Base-by-base conservation (phyloP, 2,113 vertebrate species). In the Oceanites oceanicus region DNA sequence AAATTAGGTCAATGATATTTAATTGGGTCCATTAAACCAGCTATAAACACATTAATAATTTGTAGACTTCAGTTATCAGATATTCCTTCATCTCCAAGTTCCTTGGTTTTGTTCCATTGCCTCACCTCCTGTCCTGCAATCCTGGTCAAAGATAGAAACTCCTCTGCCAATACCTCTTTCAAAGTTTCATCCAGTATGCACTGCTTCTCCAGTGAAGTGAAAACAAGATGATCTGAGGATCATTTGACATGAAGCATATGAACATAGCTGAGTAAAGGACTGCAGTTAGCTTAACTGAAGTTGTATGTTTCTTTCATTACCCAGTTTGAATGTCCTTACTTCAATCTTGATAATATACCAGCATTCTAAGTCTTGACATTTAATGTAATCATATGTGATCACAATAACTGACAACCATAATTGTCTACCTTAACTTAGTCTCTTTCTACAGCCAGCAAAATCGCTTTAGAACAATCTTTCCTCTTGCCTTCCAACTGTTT, bases 371-470 rank as follows among this genome's bases (percentile, higher is more conserved):
- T 72, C 81, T 81, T 8, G 29, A 53, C 36, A 20, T 30, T 67
- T 73, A 75, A 72, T n/a, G 38, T 53, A 68, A 87, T 86, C 47
- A n/a, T n/a, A 61, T 65, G 80, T 21, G 23, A 83, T 92, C 79
- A 81, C 70, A 27, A 53, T 91, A 94, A 96, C 45, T 62, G 96
- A 85, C 85, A 90, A 90, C 19, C 38, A 49, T 86, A 95, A 94
- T 74, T 83, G 86, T 72, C 83, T 34, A 53, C 74, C 88, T 85
- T 78, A 30, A 44, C 59, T 29, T 53, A 38, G 70, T n/a, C 53
- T 42, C 63, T 63, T 76, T 58, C 67, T 58, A 72, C 65, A 73
- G 56, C 10, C 23, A 63, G 40, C 65, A 32, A 47, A 72, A 44
- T 29, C 56, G 22, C 21, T 16, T 86, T 82, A 19, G 30, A 27